These are phyloP conservation scores for Todiramphus chloris DNA, from an alignment of 2,113 vertebrate species.

Conservation along the genomic window DNA sequence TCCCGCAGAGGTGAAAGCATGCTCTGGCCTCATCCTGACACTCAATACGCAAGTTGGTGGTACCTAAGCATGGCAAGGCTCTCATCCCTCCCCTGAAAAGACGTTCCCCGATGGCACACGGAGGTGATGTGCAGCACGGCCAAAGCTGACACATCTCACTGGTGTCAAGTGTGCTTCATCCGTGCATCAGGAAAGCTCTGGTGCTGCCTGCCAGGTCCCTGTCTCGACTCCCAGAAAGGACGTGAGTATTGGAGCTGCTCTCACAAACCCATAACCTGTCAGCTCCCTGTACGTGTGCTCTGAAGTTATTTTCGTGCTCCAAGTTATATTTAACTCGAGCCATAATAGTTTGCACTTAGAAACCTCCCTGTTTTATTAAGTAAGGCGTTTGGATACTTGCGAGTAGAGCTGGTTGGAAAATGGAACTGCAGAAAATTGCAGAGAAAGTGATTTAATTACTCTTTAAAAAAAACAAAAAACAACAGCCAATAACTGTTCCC, in stretches of 20 bases:
- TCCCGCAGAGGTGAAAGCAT: background rate
- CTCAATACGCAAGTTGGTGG: accelerated
- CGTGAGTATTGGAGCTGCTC: background rate
- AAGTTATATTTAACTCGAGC: constrained; percentile 60
- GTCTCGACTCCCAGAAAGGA: background rate
- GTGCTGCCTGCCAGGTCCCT: background rate
- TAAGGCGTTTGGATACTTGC: constrained; percentile 32
- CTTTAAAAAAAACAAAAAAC: no score
- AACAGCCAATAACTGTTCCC: background rate
- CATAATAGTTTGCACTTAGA: constrained; percentile 45
- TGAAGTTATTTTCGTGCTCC: constrained; percentile 6
- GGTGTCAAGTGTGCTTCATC: background rate
- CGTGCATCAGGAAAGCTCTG: background rate
- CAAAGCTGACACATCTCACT: background rate
- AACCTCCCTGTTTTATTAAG: constrained; percentile 58
- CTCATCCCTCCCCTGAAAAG: background rate
- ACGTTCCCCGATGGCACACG: no score
- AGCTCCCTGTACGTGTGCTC: background rate
- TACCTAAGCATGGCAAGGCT: background rate
- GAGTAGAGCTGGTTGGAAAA: background rate
- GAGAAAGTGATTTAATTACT: background rate
- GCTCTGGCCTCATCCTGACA: background rate
- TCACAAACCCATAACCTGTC: background rate
- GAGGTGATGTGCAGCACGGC: background rate
- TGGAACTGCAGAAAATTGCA: background rate